Evolutionary conservation across 2,113 vertebrate species (phyloP).

Genomic region (Gambusia affinis): DNA sequence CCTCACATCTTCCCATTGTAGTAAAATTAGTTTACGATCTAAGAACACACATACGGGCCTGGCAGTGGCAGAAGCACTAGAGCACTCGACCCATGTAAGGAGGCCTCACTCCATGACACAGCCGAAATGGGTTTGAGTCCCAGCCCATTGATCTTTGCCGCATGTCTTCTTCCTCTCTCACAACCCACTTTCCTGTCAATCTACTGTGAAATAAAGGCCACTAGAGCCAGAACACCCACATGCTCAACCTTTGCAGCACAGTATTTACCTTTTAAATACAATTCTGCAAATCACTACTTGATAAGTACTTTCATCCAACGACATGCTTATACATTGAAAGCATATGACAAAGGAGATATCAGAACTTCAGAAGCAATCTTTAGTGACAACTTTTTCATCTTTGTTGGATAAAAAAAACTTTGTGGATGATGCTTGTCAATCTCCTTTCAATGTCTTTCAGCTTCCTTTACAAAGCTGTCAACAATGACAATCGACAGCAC

Average conservation of each 20-base stretch:
- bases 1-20: no score
- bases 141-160: no score
- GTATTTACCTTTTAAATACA: constrained; percentile 20
- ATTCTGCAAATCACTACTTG: constrained; percentile 44
- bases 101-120: no score
- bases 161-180: no score
- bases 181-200: no score
- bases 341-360: constrained; percentile 37
- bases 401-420: constrained; percentile 50
- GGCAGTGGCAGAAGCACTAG: no score
- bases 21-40: no score
- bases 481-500: constrained; percentile 49
- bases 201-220: no score
- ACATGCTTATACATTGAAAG: constrained; percentile 15
- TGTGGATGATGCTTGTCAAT: constrained; percentile 58
- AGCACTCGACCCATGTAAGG: no score
- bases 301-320: constrained; percentile 29
- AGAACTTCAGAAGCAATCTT: constrained; percentile 38
- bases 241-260: neutral
- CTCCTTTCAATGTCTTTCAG: constrained; percentile 37
- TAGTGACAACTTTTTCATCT: constrained; percentile 36
- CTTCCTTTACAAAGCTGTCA: constrained; percentile 50
- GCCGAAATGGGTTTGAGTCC: no score
- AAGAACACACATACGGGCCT: neutral
- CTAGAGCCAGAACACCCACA: no score